Conservation (phyloP, 2,888 invertebrate genomes). For the Arctia plantaginis region DNA sequence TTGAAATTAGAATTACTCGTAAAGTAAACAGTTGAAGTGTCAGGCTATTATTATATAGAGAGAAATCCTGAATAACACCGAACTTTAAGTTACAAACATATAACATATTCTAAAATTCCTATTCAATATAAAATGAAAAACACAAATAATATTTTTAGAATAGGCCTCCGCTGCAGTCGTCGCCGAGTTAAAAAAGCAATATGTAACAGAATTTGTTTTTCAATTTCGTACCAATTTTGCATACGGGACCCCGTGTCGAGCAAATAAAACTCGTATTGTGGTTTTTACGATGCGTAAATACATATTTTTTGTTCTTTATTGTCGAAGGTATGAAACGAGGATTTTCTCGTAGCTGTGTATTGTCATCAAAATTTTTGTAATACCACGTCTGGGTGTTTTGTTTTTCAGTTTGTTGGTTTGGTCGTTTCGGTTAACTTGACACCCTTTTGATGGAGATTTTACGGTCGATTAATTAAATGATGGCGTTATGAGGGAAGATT, state of each 20-base stretch:
- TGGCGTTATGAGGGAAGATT: conserved; percentile 4
- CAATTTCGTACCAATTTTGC: conserved; percentile 86
- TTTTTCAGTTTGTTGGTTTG: conserved; percentile 46
- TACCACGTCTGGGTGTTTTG: conserved; percentile 56
- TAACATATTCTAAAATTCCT: not conserved
- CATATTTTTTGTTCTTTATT: conserved; percentile 56
- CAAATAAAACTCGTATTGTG: conserved; percentile 82
- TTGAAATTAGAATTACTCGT: too few relatives aligned
- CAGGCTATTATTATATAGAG: too few relatives aligned
- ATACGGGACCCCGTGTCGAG: conserved; percentile 74
- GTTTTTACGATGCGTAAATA: conserved; percentile 83
- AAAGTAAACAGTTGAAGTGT: too few relatives aligned
- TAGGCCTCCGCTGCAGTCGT: conserved; percentile 56
- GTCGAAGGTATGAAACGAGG: conserved; percentile 74
- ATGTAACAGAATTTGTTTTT: conserved; percentile 86
- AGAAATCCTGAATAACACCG: not conserved
- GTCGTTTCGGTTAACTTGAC: conserved; percentile 47
- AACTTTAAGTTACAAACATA: not conserved
- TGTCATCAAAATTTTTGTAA: conserved; percentile 61
- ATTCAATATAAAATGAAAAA: conserved; percentile 3
- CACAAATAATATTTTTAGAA: conserved; percentile 51
- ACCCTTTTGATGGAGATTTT: conserved; percentile 34
- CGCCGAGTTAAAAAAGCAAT: conserved; percentile 76
- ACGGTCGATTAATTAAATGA: conserved; percentile 29
- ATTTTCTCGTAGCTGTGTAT: conserved; percentile 59